Evolutionary conservation across 2,797 vertebrate genomes (phyloP).

Genomic region (Anniella stebbinsi): DNA sequence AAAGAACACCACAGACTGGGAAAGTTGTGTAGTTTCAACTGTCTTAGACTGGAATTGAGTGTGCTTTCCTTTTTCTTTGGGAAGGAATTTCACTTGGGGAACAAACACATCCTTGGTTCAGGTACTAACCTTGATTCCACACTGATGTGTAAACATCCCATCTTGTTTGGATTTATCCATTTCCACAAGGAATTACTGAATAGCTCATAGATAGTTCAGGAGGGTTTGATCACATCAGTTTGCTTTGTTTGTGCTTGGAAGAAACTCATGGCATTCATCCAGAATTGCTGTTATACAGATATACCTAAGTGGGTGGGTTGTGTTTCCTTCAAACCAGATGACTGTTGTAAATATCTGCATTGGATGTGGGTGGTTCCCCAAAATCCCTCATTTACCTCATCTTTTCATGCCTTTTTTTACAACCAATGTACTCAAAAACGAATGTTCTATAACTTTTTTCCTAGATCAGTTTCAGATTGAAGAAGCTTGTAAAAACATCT

Average conservation of each 20-base stretch:
- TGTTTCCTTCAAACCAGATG: not conserved
- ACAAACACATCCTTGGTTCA: not conserved
- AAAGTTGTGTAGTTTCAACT: not conserved
- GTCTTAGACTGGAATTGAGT: not conserved
- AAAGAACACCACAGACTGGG: slow-evolving; percentile 1
- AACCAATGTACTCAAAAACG: not conserved
- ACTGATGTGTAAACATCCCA: not conserved
- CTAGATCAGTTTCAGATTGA: slow-evolving; percentile 12
- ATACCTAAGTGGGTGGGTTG: not conserved
- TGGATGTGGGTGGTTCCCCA: not conserved
- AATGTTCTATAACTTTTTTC: slow-evolving; percentile 8
- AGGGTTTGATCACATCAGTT: not conserved
- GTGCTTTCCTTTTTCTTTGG: fast-evolving
- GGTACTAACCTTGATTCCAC: not conserved
- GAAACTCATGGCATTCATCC: not conserved
- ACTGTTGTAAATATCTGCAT: not conserved
- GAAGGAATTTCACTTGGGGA: not conserved
- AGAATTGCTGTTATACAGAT: not conserved
- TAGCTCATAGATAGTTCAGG: not conserved
- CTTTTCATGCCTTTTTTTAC: not conserved
- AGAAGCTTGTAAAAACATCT: not conserved
- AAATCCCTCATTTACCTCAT: not conserved
- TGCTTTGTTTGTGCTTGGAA: not conserved
- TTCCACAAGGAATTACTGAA: not conserved
- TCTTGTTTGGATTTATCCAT: not conserved